Base-by-base conservation (phyloP, 2,888 invertebrate species). In the Chironomus riparius region DNA sequence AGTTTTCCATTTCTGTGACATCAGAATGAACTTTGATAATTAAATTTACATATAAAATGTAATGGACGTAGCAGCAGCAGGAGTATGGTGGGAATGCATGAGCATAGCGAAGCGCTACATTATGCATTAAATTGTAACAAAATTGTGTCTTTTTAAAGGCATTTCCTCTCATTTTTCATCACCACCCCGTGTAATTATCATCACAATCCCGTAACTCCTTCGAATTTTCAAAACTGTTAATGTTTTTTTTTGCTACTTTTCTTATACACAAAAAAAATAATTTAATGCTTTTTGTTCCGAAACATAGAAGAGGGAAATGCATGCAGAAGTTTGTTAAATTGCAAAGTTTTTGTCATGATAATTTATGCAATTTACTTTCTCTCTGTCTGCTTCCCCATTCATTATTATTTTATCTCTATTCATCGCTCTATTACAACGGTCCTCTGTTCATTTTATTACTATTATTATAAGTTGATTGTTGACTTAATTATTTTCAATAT, bases 21-120 rank as follows among this genome's bases (percentile, higher is more conserved):
- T 71, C 12, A 18, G n/a, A 71, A 56, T 73, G 62, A 73, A 73
- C 15, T 62, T 73, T 73, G 72, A 73, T 73, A 73, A 73, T 73
- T 73, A 73, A 73, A 73, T 73, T 73, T 73, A 61, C 72, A 73
- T 61, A 73, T 62, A 21, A 38, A 62, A 73, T 62, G 72, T 62
- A 62, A 73, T 50, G 48, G 47, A 50, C 50, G 70, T n/a, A 38
- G 28, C 15, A 69, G 38, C 38, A 38, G 7, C 38, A 38, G 7
- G 38, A 38, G 38, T 38, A 56, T 15, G 15, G n/a, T 56, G 56
- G 15, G 4, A 56, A 18, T 15, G 15, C 13, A 15, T 7, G 6
- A 7, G 18, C 15, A n/a, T 2, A 56, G 15, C 56, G 7, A 18
- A 56, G 15, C 18, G 56, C 56, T 56, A 18, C 18, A 56, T 56